A percentile compares a stretch with the other conserved stretches of the same genome.
phyloP scores from a whole-genome alignment of 1,140 invertebrate genomes.

The Drosophila sucinea region DNA sequence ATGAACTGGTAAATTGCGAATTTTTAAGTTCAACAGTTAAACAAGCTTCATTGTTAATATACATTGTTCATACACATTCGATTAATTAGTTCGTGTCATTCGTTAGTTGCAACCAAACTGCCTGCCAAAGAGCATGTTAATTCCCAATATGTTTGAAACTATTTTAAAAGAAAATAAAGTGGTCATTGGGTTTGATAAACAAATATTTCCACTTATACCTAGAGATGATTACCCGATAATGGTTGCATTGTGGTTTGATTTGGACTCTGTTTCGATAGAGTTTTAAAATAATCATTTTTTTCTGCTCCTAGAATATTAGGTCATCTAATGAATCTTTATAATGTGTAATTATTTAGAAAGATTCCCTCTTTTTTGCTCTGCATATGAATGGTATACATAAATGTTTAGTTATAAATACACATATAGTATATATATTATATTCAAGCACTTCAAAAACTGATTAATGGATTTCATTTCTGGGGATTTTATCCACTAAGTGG shows the following conservation, averaged over 20 bases:
- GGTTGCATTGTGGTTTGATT: too few relatives aligned
- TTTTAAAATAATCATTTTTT: not conserved
- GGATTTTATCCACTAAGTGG: constrained; percentile 42
- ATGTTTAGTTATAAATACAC: not conserved
- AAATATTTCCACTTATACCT: not conserved
- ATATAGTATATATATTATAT: constrained; percentile 23
- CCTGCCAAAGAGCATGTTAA: not conserved
- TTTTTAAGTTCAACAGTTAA: not conserved
- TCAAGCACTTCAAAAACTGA: constrained; percentile 35
- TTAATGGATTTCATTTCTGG: constrained; percentile 34
- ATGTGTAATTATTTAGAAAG: not conserved
- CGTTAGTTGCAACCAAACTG: not conserved
- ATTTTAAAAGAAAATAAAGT: too few relatives aligned
- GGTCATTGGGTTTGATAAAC: too few relatives aligned
- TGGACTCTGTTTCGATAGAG: too few relatives aligned
- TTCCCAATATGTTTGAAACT: too few relatives aligned
- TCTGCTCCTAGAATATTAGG: not conserved
- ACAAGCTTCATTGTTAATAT: not conserved
- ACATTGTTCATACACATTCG: not conserved
- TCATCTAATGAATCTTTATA: not conserved
- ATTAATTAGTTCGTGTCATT: not conserved
- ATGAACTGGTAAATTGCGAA: constrained; percentile 1
- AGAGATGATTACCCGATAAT: not conserved
- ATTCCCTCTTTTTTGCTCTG: not conserved
- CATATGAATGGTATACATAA: not conserved